Evolutionary conservation across 2,113 vertebrate genomes (phyloP), one percentile per base, ranked within the genome.

Genomic region (Polypterus senegalus): DNA sequence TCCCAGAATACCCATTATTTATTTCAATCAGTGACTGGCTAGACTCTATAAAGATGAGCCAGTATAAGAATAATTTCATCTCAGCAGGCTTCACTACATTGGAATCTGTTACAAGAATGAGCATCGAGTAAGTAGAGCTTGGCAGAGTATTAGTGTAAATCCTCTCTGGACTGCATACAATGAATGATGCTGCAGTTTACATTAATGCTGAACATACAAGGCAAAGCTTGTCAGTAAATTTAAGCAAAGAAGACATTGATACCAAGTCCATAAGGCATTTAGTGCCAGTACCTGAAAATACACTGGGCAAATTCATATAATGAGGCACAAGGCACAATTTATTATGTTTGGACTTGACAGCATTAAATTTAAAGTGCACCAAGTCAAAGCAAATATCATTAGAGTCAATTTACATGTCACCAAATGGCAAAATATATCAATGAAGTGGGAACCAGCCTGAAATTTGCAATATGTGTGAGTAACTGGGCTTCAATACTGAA

Each of bases 11-110:
- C 76, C 91, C 92, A 67, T 84, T 94, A 75, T 94, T 93, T 76
- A 91, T 95, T 79, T 93, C 94, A 70, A 90, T 97, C 8, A 87
- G 87, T 67, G 92, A 97, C 76, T 97, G 94, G 94, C 80, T 97
- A 76, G 94, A 97, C 77, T 92, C 91, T 70, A 97, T 97, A 79
- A 97, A 97, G 81, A 97, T 97, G 94, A 92, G 88, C 74, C 94
- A 97, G 74, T 97, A 97, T 80, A 96, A 92, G 75, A 92, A 83
- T 77, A 95, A 93, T 76, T 97, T 97, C 74, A 87, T 96, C 86
- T 89, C 90, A 66, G 87, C 91, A 61, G 92, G 94, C 67, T 93
- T 92, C 86, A 89, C 88, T 64, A 91, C 90, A 53, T 79, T 96
- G 87, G 92, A 97, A 78, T 82, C 89, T 69, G 90, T 97, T 82